Evolutionary conservation across 2,113 vertebrate species (phyloP).

Genomic region (Tachuris rubrigastra): DNA sequence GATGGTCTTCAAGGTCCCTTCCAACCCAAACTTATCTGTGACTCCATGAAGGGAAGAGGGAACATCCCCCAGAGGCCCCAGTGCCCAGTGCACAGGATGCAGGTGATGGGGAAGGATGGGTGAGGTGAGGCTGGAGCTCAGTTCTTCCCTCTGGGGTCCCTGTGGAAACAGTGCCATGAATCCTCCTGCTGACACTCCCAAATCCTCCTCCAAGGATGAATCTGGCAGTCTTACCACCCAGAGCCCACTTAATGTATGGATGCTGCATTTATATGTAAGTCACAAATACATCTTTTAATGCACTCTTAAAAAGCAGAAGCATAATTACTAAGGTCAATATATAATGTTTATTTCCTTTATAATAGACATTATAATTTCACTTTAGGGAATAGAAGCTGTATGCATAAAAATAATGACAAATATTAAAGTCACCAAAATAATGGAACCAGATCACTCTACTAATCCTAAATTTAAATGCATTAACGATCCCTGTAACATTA

Average conservation of each 20-base stretch:
- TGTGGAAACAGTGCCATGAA: accelerated
- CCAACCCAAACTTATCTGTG: not conserved
- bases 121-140: not conserved
- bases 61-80: not conserved
- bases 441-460: conserved; percentile 68
- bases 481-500: conserved; percentile 79
- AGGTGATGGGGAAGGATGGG: not conserved
- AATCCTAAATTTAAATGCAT: conserved; percentile 84
- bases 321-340: conserved; percentile 81
- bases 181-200: not conserved
- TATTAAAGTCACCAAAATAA: conserved; percentile 79
- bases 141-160: not conserved
- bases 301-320: conserved; percentile 75
- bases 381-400: conserved; percentile 72
- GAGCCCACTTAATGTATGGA: not conserved
- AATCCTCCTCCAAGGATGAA: not conserved
- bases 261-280: conserved; percentile 67
- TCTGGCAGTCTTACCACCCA: not conserved
- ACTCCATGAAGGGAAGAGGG: not conserved
- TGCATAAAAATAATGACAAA: conserved; percentile 82
- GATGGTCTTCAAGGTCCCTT: not conserved
- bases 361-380: conserved; percentile 77
- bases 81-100: not conserved
- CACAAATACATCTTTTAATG: conserved; percentile 71
- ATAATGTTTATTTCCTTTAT: conserved; percentile 82